These are phyloP conservation scores for Drosophila paramelanica DNA, from an alignment of 2,888 invertebrate species.

Conservation along the genomic window DNA sequence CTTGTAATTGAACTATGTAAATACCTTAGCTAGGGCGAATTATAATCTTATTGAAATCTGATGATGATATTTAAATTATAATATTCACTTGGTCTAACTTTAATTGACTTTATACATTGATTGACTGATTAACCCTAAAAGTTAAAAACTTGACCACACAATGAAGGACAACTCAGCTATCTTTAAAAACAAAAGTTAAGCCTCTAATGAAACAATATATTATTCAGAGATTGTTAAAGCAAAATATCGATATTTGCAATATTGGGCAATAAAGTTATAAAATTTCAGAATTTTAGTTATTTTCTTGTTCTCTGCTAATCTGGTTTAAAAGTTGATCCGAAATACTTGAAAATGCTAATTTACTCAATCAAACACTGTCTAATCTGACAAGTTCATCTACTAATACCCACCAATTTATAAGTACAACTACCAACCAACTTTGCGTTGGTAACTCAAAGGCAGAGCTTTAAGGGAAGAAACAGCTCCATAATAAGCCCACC, in stretches of 20 bases:
- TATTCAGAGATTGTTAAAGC: background rate
- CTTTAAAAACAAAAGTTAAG: background rate
- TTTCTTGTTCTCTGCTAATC: background rate
- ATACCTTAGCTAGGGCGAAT: background rate
- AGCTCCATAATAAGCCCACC: slow-evolving; percentile 70
- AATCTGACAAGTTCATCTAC: slow-evolving; percentile 50
- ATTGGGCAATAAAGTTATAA: background rate
- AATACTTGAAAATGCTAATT: slow-evolving; percentile 16
- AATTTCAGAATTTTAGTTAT: background rate
- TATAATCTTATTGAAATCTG: background rate
- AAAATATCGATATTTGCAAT: background rate
- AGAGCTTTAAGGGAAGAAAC: slow-evolving; percentile 38
- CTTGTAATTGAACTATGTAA: slow-evolving; percentile 5
- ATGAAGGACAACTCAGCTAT: background rate
- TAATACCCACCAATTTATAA: slow-evolving; percentile 10
- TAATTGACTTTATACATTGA: too few species aligned
- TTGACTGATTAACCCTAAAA: too few species aligned
- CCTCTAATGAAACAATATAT: background rate
- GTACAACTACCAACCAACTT: slow-evolving; percentile 19
- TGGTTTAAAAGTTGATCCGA: background rate
- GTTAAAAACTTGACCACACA: too few species aligned
- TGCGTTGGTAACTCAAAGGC: slow-evolving; percentile 2
- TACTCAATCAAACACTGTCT: slow-evolving; percentile 48
- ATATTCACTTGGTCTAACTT: too few species aligned
- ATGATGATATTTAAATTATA: background rate